A percentile compares a stretch with the other conserved stretches of the same genome.
Evolutionary conservation across 2,113 vertebrate genomes (phyloP).

Genomic region (Numenius arquata): DNA sequence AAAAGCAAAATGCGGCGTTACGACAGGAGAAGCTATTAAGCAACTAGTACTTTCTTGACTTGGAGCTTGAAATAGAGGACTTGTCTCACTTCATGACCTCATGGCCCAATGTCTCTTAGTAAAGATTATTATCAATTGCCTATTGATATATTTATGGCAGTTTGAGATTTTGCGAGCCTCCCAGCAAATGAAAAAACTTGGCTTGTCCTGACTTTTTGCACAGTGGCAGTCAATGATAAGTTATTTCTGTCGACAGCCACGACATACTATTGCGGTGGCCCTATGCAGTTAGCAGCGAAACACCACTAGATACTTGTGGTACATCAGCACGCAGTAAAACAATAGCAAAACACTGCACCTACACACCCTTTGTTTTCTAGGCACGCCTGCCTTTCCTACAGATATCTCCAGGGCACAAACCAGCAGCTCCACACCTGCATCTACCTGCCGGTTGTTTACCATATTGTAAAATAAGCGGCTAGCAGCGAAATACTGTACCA

Average conservation of each 20-base stretch:
- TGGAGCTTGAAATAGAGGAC: not conserved
- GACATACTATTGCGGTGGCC: not conserved
- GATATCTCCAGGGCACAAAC: conserved; percentile 17
- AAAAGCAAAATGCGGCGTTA: not conserved
- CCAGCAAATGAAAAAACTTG: not conserved
- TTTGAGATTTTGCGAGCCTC: not conserved
- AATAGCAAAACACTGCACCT: not conserved
- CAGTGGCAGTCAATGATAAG: not conserved
- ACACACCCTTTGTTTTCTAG: not conserved
- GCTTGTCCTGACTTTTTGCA: not conserved
- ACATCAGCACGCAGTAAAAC: not conserved
- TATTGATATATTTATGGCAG: not conserved
- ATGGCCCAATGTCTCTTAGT: not conserved
- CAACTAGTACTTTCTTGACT: not conserved
- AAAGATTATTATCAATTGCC: not conserved
- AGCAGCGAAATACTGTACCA: not conserved
- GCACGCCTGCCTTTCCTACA: not conserved
- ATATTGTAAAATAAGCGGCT: not conserved
- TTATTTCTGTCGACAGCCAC: not conserved
- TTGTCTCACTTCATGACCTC: not conserved
- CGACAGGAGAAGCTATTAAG: not conserved
- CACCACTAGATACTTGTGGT: not conserved
- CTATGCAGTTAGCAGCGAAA: not conserved
- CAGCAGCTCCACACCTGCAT: not conserved
- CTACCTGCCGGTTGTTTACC: conserved; percentile 16